Evolutionary conservation across 2,888 invertebrate species (phyloP), one percentile per base, ranked within the genome.

Genomic region (Polydrusus tereticollis): DNA sequence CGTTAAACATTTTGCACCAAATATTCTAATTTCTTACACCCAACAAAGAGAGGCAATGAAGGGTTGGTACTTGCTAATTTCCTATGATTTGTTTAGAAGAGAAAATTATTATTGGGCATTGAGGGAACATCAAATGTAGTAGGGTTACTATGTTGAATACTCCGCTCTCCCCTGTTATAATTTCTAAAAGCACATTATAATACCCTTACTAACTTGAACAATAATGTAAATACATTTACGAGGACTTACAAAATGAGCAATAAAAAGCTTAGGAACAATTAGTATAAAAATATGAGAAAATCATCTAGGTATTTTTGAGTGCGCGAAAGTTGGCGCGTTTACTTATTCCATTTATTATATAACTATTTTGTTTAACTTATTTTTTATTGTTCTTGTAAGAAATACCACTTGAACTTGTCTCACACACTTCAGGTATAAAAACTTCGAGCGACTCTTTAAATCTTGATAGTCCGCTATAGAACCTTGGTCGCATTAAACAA

Each of bases 191-290:
- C 18, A 18, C 45, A 16, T 18, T 20, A 20, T 45, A 7, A n/a
- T n/a, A 16, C 18, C 4, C 7, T 43, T 43, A 43, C 18, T 18
- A 43, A 43, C 7, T 7, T 20, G 20, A 45, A 45, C 20, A 45
- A 45, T 10, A 20, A 45, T 20, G 8, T 45, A 45, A 45, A 45
- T 45, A 45, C 45, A 45, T 45, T 45, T 45, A 45, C 45, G 18
- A 45, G 20, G 18, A 45, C 20, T 6, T 20, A 20, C 20, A 20
- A 43, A 45, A 45, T 1, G 16, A 45, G 10, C 45, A 45, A 45
- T 45, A 45, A 45, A 43, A 45, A 18, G 45, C 18, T 45, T 45
- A 45, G 1, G n/a, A n/a, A n/a, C n/a, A 18, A 18, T 8, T 20
- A 1, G 20, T 20, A 45, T 45, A 45, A 45, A 45, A 45, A 36